These are phyloP conservation scores for Acrocephalus kingi DNA, from an alignment of 2,113 vertebrate genomes.

Conservation along the genomic window DNA sequence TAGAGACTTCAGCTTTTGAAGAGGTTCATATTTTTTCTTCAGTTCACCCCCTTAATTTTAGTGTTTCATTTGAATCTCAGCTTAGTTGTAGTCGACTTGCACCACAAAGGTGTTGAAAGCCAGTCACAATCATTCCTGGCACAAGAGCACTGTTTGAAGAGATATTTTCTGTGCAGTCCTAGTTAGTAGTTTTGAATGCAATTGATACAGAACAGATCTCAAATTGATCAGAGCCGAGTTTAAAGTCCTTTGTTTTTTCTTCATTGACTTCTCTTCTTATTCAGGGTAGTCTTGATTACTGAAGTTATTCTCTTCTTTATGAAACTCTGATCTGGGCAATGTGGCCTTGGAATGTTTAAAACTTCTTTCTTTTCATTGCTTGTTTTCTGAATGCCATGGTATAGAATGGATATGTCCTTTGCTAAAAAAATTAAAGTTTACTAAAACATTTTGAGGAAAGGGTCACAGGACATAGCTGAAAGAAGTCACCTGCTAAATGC, in stretches of 20 bases:
- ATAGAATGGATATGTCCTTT: not conserved
- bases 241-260: not conserved
- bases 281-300: not conserved
- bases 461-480: not conserved
- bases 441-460: not conserved
- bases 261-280: not conserved
- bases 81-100: not conserved
- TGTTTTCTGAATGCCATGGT: not conserved
- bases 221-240: not conserved
- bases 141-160: not conserved
- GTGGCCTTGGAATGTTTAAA: not conserved
- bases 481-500: not conserved
- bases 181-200: not conserved
- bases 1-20: not conserved
- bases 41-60: not conserved
- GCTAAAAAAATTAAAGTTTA: not conserved
- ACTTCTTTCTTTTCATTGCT: not conserved
- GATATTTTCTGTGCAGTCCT: not conserved
- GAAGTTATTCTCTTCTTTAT: not conserved
- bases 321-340: not conserved
- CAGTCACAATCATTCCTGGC: not conserved
- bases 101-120: not conserved
- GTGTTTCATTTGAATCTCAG: not conserved
- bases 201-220: not conserved
- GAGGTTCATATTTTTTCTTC: not conserved